Conservation (phyloP, 1,140 invertebrate genomes). For the Andrena cerasifolii region DNA sequence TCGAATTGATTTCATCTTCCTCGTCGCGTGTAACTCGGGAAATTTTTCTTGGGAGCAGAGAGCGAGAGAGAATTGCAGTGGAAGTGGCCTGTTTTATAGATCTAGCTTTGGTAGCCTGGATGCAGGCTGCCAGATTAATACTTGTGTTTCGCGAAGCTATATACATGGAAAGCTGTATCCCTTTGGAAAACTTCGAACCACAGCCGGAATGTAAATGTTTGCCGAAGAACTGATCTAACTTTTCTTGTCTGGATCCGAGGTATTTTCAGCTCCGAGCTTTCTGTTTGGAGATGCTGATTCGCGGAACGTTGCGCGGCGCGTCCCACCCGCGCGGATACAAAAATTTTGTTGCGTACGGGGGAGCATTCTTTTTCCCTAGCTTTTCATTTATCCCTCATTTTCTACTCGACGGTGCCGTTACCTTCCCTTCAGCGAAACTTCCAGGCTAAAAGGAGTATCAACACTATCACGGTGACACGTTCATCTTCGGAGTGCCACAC, state of each 20-base stretch:
- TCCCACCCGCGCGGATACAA: background rate
- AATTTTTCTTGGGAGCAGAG: no score
- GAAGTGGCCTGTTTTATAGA: no score
- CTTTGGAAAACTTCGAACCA: background rate
- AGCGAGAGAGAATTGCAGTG: no score
- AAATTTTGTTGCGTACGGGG: conserved; percentile 4
- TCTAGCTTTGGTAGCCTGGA: no score
- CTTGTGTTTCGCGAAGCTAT: no score
- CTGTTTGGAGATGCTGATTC: background rate
- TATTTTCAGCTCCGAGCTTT: background rate
- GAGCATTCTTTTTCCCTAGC: background rate
- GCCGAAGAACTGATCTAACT: background rate
- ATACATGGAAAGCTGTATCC: no score
- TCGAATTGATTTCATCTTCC: no score
- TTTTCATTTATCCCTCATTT: conserved; percentile 36
- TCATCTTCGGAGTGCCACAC: conserved; percentile 52
- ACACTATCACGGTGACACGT: conserved; percentile 50
- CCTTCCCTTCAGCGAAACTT: conserved; percentile 17
- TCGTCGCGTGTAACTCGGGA: no score
- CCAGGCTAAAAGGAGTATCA: conserved; percentile 44
- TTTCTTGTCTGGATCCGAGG: background rate
- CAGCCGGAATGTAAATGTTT: background rate
- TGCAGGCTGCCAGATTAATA: no score
- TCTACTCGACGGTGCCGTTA: conserved; percentile 31
- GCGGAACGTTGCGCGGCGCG: background rate